These are phyloP conservation scores for Trachythela sp. DNA, from an alignment of 64 coral and sea anemone genomes.

Conservation along the genomic window DNA sequence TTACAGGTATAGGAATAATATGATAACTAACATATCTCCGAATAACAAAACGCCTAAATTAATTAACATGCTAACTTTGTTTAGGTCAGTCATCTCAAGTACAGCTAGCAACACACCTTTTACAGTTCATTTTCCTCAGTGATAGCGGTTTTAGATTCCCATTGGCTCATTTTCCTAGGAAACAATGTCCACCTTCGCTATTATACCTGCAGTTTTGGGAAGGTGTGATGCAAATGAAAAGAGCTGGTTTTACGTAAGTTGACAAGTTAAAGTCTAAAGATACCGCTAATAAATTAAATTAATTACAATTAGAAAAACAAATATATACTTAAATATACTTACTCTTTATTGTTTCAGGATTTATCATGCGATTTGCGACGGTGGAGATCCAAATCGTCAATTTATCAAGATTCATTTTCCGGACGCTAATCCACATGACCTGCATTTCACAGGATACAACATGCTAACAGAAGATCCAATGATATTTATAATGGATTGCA, in stretches of 20 bases:
- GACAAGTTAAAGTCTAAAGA: neutral
- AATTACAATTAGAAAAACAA: neutral
- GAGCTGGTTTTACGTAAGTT: conserved; percentile 43
- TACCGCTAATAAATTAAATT: neutral
- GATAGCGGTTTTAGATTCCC: conserved; percentile 49
- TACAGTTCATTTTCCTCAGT: conserved; percentile 57
- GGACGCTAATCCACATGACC: neutral
- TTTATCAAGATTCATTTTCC: too few species aligned
- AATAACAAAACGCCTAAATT: too few species aligned
- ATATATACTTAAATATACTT: neutral
- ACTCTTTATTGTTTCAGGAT: too few species aligned
- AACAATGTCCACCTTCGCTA: conserved; percentile 27
- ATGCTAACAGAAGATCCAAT: neutral
- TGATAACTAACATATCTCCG: too few species aligned
- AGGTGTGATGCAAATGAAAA: conserved; percentile 48
- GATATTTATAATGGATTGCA: conserved; percentile 8
- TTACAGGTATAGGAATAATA: too few species aligned
- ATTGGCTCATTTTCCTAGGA: conserved; percentile 32
- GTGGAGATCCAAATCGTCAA: conserved; percentile 42
- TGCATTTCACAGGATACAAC: conserved; percentile 2
- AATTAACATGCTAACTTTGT: neutral
- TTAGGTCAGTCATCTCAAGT: conserved; percentile 9
- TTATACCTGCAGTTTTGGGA: conserved; percentile 45
- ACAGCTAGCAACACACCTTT: conserved; percentile 41
- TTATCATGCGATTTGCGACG: conserved; percentile 40